Evolutionary conservation across 2,888 invertebrate genomes (phyloP), one percentile per base, ranked within the genome.

Genomic region (Trypoxylon attenuatum): DNA sequence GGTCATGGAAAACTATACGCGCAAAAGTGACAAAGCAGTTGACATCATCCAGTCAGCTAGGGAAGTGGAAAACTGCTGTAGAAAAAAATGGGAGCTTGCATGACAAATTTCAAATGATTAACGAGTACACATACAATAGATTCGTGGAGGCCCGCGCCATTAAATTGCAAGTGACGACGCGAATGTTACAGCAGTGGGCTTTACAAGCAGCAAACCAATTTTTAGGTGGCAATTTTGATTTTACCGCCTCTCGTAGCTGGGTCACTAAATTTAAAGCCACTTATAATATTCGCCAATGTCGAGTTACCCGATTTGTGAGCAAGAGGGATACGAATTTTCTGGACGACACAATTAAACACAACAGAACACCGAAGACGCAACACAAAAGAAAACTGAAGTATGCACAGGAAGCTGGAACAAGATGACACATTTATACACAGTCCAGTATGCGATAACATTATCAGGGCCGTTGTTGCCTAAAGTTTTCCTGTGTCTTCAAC

Each of bases 171-270:
- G 51, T 68, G 45, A 58, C 33, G 38, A 62, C 63, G 52, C 62
- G 60, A 63, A 59, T 54, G 33, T n/a, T n/a, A n/a, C n/a, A n/a
- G n/a, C n/a, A n/a, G n/a, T n/a, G n/a, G n/a, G n/a, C n/a, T n/a
- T n/a, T n/a, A n/a, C n/a, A n/a, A n/a, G n/a, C n/a, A n/a, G n/a
- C n/a, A n/a, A n/a, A n/a, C n/a, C n/a, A n/a, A 56, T 69, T 69
- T 53, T 65, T 60, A 63, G 60, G 63, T 43, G 62, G 57, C 56
- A 62, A 59, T 57, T 70, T 73, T 70, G 56, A 64, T 62, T 68
- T 70, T 57, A 52, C 56, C 47, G 68, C 72, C 57, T 52, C 59
- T 8, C 23, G 52, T 19, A 21, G 41, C 22, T 49, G 49, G 49
- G 21, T 49, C 5, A 49, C 13, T n/a, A n/a, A n/a, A n/a, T n/a